Evolutionary conservation across 2,113 vertebrate species (phyloP), one percentile per base, ranked within the genome.

Genomic region (Pterophyllum scalare): DNA sequence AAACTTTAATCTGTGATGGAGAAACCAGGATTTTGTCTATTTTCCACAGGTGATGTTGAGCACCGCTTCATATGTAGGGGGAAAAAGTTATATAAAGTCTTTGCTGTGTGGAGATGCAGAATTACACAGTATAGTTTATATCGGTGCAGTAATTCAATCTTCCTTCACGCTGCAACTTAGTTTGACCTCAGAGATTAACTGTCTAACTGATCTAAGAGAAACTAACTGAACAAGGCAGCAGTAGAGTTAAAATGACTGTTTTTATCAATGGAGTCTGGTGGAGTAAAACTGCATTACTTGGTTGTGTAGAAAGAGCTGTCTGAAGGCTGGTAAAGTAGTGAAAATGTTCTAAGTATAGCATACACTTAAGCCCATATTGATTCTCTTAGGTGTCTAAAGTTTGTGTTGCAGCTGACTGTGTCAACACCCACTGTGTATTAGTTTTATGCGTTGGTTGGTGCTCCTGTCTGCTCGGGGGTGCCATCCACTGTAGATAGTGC

Each of bases 381-480:
- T 70, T 70, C 10, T 52, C 17, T 70, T 70, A 31, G 65, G 43
- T 70, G 65, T 52, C 24, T 20, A 70, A 70, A 70, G 65, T 70
- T 31, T 70, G 17, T 31, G 17, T 54, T 54, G 15, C 17, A 7
- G 49, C 49, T 49, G 49, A 52, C 49, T 7, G 40, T 70, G 15
- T 49, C 40, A 46, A 28, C 40, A 20, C 20, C 3, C 3, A n/a
- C 20, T 64, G 12, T 6, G 7, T 62, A 28, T 67, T 65, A 3
- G 38, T 26, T 46, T 67, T 49, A 26, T 67, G 14, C 2, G 40
- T 40, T 49, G 64, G 22, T 70, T 28, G 40, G 64, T 70, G 40
- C 64, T 26, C 1, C 14, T 49, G 15, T 22, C 22, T 28, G 22
- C 15, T 19, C 26, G 38, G 43, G 15, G 40, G 64, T 46, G 22